A percentile compares a stretch with the other conserved stretches of the same genome.
These are phyloP conservation scores for Conchocele bisecta DNA, from an alignment of 2,888 invertebrate species.

Conservation along the genomic window DNA sequence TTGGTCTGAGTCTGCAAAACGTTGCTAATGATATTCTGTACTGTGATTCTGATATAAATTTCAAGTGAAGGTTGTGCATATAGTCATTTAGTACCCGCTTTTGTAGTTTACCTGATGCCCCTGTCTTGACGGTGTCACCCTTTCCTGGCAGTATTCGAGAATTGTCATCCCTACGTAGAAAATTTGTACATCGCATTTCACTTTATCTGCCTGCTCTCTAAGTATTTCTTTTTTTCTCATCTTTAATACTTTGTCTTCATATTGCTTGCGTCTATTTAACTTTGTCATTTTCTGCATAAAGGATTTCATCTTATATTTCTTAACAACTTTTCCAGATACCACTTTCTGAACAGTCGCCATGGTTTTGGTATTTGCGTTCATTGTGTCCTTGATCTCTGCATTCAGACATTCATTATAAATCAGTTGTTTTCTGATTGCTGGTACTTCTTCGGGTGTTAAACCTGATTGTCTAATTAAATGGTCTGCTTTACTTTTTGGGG, in stretches of 20 bases:
- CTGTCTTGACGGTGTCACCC: conserved; percentile 34
- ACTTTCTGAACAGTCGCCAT: not conserved
- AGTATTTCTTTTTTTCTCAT: not conserved
- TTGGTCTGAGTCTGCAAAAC: conserved; percentile 28
- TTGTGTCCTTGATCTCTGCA: not conserved
- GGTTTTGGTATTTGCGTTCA: not conserved
- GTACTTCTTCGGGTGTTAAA: not conserved
- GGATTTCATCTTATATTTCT: too few species aligned
- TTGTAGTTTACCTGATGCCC: conserved; percentile 22
- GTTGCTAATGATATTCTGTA: conserved; percentile 27
- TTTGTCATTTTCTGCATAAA: too few species aligned
- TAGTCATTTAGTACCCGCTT: conserved; percentile 46
- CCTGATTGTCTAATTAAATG: not conserved
- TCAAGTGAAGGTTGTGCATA: conserved; percentile 38
- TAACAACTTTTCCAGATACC: not conserved
- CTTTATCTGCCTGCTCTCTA: not conserved
- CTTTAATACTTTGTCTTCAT: too few species aligned
- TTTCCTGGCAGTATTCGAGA: conserved; percentile 39
- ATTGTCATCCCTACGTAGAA: conserved; percentile 44
- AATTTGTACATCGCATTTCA: not conserved
- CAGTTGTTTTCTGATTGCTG: not conserved
- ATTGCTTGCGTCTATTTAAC: too few species aligned
- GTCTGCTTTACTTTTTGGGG: not conserved
- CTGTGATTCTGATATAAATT: conserved; percentile 25
- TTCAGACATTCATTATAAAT: not conserved